Evolutionary conservation across 1,140 invertebrate species (phyloP).

Genomic region (Colletes gigas): DNA sequence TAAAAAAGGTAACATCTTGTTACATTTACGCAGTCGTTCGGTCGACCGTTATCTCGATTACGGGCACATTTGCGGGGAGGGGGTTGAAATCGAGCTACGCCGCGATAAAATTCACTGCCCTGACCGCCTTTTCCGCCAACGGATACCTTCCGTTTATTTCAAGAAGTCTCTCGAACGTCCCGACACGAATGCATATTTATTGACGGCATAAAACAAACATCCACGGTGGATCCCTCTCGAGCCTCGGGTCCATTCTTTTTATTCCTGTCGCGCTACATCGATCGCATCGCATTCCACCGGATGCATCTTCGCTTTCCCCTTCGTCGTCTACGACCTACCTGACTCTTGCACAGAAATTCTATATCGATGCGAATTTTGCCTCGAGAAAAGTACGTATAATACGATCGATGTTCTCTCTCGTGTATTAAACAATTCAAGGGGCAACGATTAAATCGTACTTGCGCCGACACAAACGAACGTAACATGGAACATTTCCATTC

Average conservation of each 20-base stretch:
- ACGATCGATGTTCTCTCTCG: not conserved
- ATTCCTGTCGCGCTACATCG: slow-evolving; percentile 8
- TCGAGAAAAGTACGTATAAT: not conserved
- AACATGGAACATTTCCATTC: no score
- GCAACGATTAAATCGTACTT: not conserved
- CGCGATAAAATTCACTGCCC: slow-evolving; percentile 13
- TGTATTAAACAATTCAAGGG: no score
- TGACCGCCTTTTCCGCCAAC: not conserved
- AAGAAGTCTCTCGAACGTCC: not conserved
- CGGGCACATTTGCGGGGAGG: not conserved
- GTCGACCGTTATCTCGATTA: not conserved
- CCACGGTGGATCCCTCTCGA: slow-evolving; percentile 33
- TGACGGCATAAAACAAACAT: slow-evolving; percentile 25
- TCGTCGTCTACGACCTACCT: not conserved
- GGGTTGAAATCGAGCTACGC: not conserved
- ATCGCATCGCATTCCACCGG: slow-evolving; percentile 35
- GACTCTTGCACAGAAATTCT: not conserved
- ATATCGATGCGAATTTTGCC: not conserved
- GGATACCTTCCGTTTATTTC: slow-evolving; percentile 12
- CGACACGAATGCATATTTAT: slow-evolving; percentile 53
- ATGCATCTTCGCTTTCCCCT: not conserved
- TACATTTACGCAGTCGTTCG: not conserved
- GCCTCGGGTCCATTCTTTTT: slow-evolving; percentile 14
- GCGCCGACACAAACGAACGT: not conserved
- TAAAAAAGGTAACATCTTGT: not conserved